These are phyloP conservation scores for Rotaria sp. DNA, from an alignment of 2,888 invertebrate species.

Conservation along the genomic window DNA sequence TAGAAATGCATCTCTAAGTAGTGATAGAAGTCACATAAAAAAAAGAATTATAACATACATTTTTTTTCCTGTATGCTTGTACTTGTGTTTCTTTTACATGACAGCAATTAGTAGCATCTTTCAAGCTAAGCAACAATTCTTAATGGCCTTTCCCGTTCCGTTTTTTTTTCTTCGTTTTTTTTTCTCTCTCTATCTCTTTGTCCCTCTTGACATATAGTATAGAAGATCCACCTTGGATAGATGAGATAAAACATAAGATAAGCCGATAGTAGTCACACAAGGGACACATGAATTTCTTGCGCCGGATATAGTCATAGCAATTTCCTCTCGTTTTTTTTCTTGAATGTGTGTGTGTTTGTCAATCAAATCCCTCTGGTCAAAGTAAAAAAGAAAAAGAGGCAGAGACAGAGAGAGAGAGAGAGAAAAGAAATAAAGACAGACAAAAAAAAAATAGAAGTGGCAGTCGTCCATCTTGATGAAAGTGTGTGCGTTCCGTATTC, in stretches of 20 bases:
- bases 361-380: not conserved
- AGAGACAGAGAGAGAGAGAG: not conserved
- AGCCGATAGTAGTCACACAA: slow-evolving; percentile 12
- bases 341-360: not conserved
- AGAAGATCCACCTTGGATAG: slow-evolving; percentile 13
- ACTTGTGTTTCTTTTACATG: not conserved
- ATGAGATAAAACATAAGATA: slow-evolving; percentile 21
- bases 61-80: not conserved
- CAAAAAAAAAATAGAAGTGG: not conserved
- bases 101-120: slow-evolving; percentile 2
- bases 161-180: not conserved
- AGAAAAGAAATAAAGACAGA: not conserved
- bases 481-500: not conserved
- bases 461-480: not conserved
- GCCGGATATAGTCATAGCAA: slow-evolving; percentile 19
- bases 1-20: not conserved
- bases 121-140: slow-evolving; percentile 13
- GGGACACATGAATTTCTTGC: not conserved
- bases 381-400: not conserved
- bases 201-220: slow-evolving; percentile 3
- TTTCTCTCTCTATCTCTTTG: not conserved
- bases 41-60: not conserved
- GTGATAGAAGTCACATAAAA: not conserved
- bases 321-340: not conserved
- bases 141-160: not conserved